Conservation (phyloP, 1,140 invertebrate species). For the Zaprionus lachaisei region DNA sequence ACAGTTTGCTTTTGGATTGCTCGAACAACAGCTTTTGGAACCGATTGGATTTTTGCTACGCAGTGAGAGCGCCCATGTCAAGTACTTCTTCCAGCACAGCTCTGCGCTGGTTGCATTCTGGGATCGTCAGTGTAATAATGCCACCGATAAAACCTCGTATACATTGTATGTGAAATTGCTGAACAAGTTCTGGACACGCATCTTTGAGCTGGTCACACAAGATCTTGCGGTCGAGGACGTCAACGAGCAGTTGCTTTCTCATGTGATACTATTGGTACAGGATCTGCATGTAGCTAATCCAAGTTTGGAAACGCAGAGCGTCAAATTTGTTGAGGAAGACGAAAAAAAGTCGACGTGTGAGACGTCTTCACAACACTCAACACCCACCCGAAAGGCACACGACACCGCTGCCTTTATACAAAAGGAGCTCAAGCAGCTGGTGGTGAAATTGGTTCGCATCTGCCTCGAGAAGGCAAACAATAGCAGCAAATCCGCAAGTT, state of each 20-base stretch:
- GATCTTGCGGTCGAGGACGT: conserved; percentile 61
- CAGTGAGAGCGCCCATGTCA: conserved; percentile 78
- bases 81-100: conserved; percentile 85
- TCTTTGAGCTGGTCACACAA: conserved; percentile 84
- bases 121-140: conserved; percentile 84
- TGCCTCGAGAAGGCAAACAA: conserved; percentile 81
- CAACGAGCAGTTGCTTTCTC: conserved; percentile 57
- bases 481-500: conserved; percentile 45
- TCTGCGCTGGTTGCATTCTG: conserved; percentile 86
- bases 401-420: conserved; percentile 63
- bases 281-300: conserved; percentile 73
- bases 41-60: conserved; percentile 85
- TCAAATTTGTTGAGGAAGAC: conserved; percentile 61
- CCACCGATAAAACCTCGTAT: conserved; percentile 63
- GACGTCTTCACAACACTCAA: conserved; percentile 27
- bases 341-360: conserved; percentile 3
- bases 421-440: conserved; percentile 85
- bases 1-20: conserved; percentile 56
- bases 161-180: conserved; percentile 85
- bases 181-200: conserved; percentile 85
- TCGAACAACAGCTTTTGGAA: conserved; percentile 85
- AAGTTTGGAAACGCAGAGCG: conserved; percentile 59
- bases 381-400: conserved; percentile 56
- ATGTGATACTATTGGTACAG: conserved; percentile 67
- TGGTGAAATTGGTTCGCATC: conserved; percentile 85